These are phyloP conservation scores for Aphelinus certus DNA, from an alignment of 1,140 invertebrate genomes.

Conservation along the genomic window DNA sequence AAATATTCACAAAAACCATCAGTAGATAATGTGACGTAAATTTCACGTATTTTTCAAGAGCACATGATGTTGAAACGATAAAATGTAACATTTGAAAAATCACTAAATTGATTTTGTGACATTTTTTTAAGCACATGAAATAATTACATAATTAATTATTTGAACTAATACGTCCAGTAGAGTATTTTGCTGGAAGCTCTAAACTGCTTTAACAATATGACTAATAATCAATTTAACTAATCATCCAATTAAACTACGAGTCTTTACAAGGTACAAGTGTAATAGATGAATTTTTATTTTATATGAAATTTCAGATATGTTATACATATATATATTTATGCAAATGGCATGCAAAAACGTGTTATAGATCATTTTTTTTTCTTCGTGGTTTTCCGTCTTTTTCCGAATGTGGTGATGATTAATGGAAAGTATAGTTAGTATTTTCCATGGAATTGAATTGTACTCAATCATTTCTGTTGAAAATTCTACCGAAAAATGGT, in stretches of 20 bases:
- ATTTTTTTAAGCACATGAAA: neutral
- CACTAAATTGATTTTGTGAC: neutral
- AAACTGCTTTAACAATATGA: neutral
- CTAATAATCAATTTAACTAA: conserved; percentile 16
- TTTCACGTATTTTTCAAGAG: too few species aligned
- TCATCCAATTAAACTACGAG: conserved; percentile 46
- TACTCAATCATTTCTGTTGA: conserved; percentile 1
- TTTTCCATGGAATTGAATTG: neutral
- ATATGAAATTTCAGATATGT: too few species aligned
- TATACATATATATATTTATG: neutral
- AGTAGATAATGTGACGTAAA: too few species aligned
- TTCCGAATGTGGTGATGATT: neutral
- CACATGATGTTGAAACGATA: too few species aligned
- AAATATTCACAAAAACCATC: too few species aligned
- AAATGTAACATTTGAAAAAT: neutral
- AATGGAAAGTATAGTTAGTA: conserved; percentile 10
- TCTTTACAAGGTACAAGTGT: conserved; percentile 63
- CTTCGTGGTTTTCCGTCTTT: too few species aligned
- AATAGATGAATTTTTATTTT: conserved; percentile 35
- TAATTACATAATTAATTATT: conserved; percentile 2
- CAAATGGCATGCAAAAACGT: too few species aligned
- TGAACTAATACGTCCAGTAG: conserved; percentile 7
- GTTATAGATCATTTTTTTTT: neutral
- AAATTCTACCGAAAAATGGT: conserved; percentile 28
- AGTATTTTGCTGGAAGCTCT: neutral